Evolutionary conservation across 2,888 invertebrate genomes (phyloP), one percentile per base, ranked within the genome.

Genomic region (Mythimna impura): DNA sequence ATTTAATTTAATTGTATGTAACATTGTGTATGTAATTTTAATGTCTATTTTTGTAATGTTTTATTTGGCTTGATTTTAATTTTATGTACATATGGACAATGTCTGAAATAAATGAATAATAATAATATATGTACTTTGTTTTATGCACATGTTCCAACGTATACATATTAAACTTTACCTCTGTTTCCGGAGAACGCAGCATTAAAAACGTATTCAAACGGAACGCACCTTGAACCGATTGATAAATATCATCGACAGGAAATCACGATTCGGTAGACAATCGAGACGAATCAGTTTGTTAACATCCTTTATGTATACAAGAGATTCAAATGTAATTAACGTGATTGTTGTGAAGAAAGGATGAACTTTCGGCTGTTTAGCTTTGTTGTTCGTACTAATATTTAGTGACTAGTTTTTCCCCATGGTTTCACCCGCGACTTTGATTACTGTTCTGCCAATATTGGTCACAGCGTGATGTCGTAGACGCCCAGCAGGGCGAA

Each of bases 251-350:
- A 83, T 81, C 88, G 86, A 88, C 87, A 90, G 92, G 92, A 92
- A 91, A 91, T 91, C 92, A 92, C 92, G 92, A 90, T 85, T 87
- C 83, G 83, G 87, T 88, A 88, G 89, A 90, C 89, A 89, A 89
- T 89, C 91, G 89, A 87, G 79, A 84, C 90, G 87, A 92, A 92
- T 92, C 86, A 89, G 91, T 91, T 90, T 79, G 76, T 82, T 81
- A 86, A 89, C 87, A 90, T 89, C 88, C 87, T 89, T 88, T 89
- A 89, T 89, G 84, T 87, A 84, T 89, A 80, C 86, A 85, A 80
- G 83, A 89, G 80, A 81, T 88, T 69, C 81, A 86, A 84, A 85
- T 80, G 81, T 90, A 87, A 90, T 90, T 88, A 88, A 84, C 78
- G 63, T 77, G 84, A 87, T 89, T 90, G 88, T 89, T 85, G 72